These are phyloP conservation scores for Xylocopa sonorina DNA, from an alignment of 1,140 invertebrate genomes.

Conservation along the genomic window DNA sequence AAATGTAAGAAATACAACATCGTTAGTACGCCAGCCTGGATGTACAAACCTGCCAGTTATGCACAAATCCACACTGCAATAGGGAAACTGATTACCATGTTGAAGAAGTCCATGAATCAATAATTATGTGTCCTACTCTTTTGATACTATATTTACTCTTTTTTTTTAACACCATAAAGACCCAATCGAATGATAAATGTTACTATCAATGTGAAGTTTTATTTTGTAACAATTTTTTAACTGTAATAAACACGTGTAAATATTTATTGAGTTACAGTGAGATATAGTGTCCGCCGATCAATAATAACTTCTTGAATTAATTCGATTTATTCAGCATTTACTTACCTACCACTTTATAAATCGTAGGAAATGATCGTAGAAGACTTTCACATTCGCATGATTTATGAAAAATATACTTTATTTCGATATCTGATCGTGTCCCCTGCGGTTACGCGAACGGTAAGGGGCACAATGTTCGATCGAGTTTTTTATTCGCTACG, in stretches of 20 bases:
- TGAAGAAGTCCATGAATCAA: constrained; percentile 59
- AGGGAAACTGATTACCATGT: constrained; percentile 79
- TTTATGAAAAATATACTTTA: constrained; percentile 72
- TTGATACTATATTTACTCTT: not conserved
- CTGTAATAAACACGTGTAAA: not conserved
- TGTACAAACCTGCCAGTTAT: constrained; percentile 81
- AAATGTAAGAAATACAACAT: constrained; percentile 82
- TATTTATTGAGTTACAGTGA: not conserved
- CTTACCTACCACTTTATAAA: not conserved
- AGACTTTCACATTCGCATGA: constrained; percentile 24
- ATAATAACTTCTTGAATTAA: too few species aligned
- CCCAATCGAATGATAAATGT: not conserved
- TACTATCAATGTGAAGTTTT: not conserved
- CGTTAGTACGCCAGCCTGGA: constrained; percentile 85
- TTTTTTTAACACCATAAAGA: not conserved
- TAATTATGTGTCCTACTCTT: not conserved
- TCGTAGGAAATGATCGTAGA: constrained; percentile 23
- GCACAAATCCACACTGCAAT: constrained; percentile 84
- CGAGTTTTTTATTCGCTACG: constrained; percentile 19
- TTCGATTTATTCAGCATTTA: too few species aligned
- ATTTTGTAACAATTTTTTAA: not conserved
- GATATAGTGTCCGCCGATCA: constrained; percentile 9
- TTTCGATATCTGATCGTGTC: constrained; percentile 53
- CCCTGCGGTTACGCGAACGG: constrained; percentile 3
- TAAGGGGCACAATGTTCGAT: constrained; percentile 21